A percentile compares a stretch with the other conserved stretches of the same genome.
These are phyloP conservation scores for Antechinus flavipes DNA, from an alignment of 2,113 vertebrate species.

Conservation along the genomic window DNA sequence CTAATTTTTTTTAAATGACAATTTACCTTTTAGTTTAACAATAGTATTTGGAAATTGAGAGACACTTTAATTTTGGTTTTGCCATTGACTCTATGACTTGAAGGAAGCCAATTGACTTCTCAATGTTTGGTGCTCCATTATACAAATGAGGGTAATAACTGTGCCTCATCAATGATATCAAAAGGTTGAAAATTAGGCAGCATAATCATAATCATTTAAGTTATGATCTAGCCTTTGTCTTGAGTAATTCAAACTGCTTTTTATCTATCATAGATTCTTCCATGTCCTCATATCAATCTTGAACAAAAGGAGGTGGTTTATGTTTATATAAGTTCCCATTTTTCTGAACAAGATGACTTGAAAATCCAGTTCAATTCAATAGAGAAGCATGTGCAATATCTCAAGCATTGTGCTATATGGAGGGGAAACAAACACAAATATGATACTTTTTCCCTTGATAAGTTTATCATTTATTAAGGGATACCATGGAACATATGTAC, in stretches of 20 bases:
- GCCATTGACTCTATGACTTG: conserved; percentile 19
- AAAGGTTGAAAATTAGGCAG: conserved; percentile 47
- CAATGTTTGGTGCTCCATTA: neutral
- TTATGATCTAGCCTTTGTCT: conserved; percentile 48
- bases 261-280: conserved; percentile 17
- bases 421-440: neutral
- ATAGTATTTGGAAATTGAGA: conserved; percentile 38
- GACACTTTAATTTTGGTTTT: neutral
- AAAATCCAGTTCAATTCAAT: neutral
- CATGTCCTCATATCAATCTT: neutral
- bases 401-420: neutral
- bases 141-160: conserved; percentile 39
- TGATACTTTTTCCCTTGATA: neutral
- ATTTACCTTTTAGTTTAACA: neutral
- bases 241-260: conserved; percentile 44
- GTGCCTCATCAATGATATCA: conserved; percentile 44
- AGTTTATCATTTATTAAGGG: neutral
- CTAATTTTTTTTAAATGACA: neutral
- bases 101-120: conserved; percentile 18
- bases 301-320: neutral
- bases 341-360: neutral
- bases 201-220: conserved; percentile 21
- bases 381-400: neutral
- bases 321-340: conserved; percentile 38
- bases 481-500: neutral